phyloP scores from a whole-genome alignment of 2,797 vertebrate genomes.

The Leontocebus nigricollis region DNA sequence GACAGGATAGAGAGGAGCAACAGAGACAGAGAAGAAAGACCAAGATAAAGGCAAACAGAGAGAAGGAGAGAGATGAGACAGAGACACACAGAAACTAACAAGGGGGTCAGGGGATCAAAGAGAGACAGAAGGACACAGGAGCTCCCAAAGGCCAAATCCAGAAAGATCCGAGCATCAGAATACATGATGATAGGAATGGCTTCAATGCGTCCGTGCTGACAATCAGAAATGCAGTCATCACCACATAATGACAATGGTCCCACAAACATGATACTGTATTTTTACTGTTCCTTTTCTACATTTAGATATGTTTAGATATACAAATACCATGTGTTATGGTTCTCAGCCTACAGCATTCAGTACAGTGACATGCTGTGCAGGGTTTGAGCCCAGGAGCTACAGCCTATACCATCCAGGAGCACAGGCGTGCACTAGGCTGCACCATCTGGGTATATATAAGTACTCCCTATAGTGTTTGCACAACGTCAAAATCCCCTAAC shows the following conservation, averaged over 20 bases:
- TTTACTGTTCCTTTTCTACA: background rate
- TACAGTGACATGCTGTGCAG: background rate
- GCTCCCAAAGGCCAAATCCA: background rate
- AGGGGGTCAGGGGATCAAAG: conserved; percentile 21
- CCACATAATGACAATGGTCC: background rate
- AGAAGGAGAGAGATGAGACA: conserved; percentile 10
- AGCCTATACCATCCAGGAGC: background rate
- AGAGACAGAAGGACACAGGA: conserved; percentile 13
- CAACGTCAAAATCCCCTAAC: background rate
- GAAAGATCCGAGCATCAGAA: conserved; percentile 2
- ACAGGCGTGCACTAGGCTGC: background rate
- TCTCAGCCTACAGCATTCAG: background rate
- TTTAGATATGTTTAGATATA: background rate
- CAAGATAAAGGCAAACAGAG: conserved; percentile 15
- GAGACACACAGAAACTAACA: background rate
- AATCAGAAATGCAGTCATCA: background rate
- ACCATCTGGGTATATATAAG: background rate
- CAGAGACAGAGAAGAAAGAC: background rate
- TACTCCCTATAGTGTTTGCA: background rate
- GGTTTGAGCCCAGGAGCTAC: background rate
- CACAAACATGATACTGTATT: background rate
- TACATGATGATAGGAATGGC: background rate
- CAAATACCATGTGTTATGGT: background rate
- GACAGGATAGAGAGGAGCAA: background rate
- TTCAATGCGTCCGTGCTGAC: background rate